Percentiles rank a stretch among this genome's conserved stretches.
These are phyloP conservation scores for Branchipolynoe longqiensis DNA, from an alignment of 2,888 invertebrate genomes.

Conservation along the genomic window DNA sequence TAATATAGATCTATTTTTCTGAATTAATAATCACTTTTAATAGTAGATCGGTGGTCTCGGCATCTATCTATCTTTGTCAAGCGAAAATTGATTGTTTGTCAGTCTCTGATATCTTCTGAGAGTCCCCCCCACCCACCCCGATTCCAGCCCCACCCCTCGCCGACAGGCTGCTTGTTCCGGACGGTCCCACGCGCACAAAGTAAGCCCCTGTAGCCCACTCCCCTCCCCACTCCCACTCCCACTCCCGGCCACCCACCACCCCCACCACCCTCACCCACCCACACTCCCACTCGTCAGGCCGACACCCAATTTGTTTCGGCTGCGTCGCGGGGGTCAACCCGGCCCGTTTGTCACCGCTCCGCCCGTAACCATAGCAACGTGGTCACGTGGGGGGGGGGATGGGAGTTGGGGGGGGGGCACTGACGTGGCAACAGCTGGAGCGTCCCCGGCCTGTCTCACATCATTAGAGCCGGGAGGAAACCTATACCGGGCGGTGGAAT, in stretches of 20 bases:
- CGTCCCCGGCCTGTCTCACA: neutral
- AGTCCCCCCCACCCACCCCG: too few relatives aligned
- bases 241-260: neutral
- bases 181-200: too few relatives aligned
- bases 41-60: too few relatives aligned
- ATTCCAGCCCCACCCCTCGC: too few relatives aligned
- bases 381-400: constrained; percentile 1
- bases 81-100: too few relatives aligned
- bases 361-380: constrained; percentile 29
- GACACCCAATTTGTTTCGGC: constrained; percentile 37
- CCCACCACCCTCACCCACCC: neutral
- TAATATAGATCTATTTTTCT: too few relatives aligned
- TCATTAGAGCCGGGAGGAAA: constrained; percentile 11
- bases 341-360: constrained; percentile 23
- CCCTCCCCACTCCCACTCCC: neutral
- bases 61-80: too few relatives aligned
- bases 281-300: neutral
- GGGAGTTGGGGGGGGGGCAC: neutral
- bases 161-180: too few relatives aligned
- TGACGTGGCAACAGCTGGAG: neutral
- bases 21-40: too few relatives aligned
- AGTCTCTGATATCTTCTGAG: too few relatives aligned
- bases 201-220: neutral
- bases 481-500: neutral
- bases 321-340: neutral